phyloP scores from a whole-genome alignment of 64 coral and sea anemone genomes.

The Montipora foliosa region DNA sequence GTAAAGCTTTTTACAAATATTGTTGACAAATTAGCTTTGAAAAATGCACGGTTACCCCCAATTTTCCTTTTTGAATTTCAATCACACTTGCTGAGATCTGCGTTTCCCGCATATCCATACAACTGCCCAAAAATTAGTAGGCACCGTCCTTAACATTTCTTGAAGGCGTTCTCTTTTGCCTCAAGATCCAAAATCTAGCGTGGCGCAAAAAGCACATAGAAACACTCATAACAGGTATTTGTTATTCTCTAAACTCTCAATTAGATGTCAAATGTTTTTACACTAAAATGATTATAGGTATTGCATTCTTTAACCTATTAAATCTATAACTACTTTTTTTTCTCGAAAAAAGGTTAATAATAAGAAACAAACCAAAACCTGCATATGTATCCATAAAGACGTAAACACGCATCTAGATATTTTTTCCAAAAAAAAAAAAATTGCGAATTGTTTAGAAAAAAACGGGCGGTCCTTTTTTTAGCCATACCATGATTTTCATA shows the following conservation, averaged over 20 bases:
- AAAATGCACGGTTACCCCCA: too few species aligned
- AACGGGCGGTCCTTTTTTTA: background rate
- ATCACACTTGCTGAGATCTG: too few species aligned
- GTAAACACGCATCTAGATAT: background rate
- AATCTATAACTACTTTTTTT: background rate
- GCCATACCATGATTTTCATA: background rate
- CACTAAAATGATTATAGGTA: background rate
- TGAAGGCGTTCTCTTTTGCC: background rate
- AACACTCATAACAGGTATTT: background rate
- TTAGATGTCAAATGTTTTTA: background rate
- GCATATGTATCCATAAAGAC: too few species aligned
- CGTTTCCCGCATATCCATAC: too few species aligned
- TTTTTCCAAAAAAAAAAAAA: background rate
- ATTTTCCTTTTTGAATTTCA: too few species aligned
- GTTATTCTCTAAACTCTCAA: background rate
- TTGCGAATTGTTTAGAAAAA: background rate
- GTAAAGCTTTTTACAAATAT: too few species aligned
- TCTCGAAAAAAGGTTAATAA: background rate
- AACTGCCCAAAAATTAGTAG: too few species aligned
- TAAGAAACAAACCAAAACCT: background rate
- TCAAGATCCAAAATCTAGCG: background rate
- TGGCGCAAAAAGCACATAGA: background rate
- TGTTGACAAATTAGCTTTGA: too few species aligned
- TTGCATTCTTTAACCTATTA: background rate
- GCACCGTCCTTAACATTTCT: too few species aligned